Percentiles rank a stretch among this genome's conserved stretches.
Evolutionary conservation across 2,113 vertebrate species (phyloP).

Genomic region (Falco punctatus): DNA sequence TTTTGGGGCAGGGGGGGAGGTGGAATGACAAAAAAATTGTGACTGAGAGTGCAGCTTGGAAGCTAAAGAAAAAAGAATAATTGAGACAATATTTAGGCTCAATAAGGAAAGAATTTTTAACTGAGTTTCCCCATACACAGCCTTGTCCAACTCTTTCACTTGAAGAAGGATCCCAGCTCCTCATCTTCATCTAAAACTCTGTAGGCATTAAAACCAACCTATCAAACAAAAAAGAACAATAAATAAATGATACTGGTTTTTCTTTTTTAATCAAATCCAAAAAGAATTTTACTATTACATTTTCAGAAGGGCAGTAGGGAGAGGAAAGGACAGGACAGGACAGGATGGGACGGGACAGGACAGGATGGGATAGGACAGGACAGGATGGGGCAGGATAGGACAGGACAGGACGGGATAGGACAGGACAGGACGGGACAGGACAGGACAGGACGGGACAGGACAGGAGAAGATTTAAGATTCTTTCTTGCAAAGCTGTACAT

Average conservation of each 20-base stretch:
- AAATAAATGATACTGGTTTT: neutral
- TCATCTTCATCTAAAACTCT: neutral
- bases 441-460: too few species aligned
- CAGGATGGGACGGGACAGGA: neutral
- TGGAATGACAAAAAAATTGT: neutral
- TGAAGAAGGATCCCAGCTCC: neutral
- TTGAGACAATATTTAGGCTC: neutral
- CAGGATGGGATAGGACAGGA: too few species aligned
- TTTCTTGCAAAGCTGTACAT: neutral
- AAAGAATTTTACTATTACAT: neutral
- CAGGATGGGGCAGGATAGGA: too few species aligned
- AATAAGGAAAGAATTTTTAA: neutral
- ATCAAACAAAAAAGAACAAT: neutral
- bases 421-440: too few species aligned
- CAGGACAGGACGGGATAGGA: too few species aligned
- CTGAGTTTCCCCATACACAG: neutral
- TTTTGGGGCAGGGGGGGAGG: neutral
- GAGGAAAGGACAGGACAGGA: too few species aligned
- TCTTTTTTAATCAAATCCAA: neutral
- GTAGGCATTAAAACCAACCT: neutral
- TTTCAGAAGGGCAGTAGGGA: neutral
- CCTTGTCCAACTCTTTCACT: neutral
- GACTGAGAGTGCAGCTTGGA: neutral
- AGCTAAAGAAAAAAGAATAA: neutral
- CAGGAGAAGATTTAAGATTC: neutral